Evolutionary conservation across 2,113 vertebrate genomes (phyloP).

Genomic region (Petaurus breviceps): DNA sequence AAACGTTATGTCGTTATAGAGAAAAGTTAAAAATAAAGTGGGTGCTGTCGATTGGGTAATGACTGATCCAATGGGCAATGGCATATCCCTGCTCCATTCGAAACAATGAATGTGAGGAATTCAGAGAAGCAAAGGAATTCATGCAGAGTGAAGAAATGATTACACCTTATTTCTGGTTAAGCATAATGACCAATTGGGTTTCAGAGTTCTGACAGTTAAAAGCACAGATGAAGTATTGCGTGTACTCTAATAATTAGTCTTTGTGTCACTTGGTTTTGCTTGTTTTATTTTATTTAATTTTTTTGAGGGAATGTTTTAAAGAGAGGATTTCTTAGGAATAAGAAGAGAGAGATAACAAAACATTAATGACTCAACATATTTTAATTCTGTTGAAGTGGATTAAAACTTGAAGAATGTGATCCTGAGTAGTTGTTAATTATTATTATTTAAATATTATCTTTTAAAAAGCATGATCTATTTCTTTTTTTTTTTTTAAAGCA

Average conservation of each 20-base stretch:
- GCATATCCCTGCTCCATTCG: neutral
- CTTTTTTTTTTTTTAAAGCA: too few relatives aligned
- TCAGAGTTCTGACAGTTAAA: neutral
- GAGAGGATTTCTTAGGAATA: neutral
- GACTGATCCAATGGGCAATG: neutral
- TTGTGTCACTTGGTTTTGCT: neutral
- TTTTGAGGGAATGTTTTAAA: neutral
- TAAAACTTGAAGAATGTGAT: slow-evolving; percentile 16
- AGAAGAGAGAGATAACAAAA: neutral
- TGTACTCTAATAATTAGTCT: neutral
- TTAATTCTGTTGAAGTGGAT: neutral
- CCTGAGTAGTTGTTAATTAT: neutral
- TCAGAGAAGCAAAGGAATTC: neutral
- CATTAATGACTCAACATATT: neutral
- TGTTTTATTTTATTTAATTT: neutral
- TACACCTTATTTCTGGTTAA: neutral
- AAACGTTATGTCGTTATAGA: neutral
- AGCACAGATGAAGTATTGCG: neutral
- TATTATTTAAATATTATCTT: slow-evolving; percentile 13
- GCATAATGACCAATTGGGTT: neutral
- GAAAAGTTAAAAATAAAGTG: neutral
- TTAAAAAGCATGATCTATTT: slow-evolving; percentile 17
- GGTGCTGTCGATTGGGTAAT: neutral
- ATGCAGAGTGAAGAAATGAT: neutral
- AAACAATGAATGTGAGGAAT: neutral